These are phyloP conservation scores for Limnephilus auricula DNA, from an alignment of 2,888 invertebrate genomes.

Conservation along the genomic window DNA sequence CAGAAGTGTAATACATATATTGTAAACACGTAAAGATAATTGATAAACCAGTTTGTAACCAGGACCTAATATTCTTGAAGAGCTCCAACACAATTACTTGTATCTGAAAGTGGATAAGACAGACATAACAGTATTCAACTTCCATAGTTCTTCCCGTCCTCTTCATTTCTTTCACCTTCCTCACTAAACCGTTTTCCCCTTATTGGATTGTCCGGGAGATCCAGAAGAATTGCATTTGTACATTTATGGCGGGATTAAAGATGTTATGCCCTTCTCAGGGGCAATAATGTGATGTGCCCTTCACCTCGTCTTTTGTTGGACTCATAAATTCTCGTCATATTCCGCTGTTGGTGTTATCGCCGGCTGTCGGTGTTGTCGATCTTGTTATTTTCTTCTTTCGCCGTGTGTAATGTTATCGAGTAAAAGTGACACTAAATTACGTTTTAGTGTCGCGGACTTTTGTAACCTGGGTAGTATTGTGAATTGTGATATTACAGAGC, in stretches of 20 bases:
- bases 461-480: not conserved
- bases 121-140: not conserved
- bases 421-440: not conserved
- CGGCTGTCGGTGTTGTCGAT: not conserved
- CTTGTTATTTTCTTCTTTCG: not conserved
- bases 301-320: not conserved
- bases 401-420: not conserved
- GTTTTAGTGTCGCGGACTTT: not conserved
- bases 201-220: constrained; percentile 52
- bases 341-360: not conserved
- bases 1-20: too few species aligned
- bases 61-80: too few species aligned
- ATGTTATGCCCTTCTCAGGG: constrained; percentile 51
- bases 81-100: too few species aligned
- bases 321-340: constrained; percentile 10
- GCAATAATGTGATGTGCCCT: not conserved
- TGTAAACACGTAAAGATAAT: too few species aligned
- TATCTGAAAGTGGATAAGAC: too few species aligned
- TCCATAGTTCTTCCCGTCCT: not conserved
- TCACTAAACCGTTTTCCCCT: constrained; percentile 10
- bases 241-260: constrained; percentile 62
- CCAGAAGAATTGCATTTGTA: constrained; percentile 49
- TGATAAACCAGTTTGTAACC: too few species aligned
- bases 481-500: not conserved
- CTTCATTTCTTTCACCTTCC: not conserved